phyloP scores from a whole-genome alignment of 2,113 vertebrate genomes.

The Ceyx melanurus region DNA sequence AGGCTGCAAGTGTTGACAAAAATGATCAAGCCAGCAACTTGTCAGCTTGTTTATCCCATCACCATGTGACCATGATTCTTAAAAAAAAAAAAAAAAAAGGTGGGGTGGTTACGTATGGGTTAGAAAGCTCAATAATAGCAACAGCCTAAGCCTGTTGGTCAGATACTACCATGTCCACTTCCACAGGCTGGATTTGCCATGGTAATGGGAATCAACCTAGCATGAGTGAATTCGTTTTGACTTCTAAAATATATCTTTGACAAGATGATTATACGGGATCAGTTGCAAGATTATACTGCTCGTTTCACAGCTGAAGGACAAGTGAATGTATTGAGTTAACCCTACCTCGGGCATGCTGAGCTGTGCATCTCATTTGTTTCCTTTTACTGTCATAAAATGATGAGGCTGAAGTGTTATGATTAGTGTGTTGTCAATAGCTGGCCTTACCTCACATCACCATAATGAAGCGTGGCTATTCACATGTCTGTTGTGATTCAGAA shows the following conservation, averaged over 20 bases:
- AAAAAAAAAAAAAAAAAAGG: too few relatives aligned
- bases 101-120: too few relatives aligned
- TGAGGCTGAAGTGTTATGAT: neutral
- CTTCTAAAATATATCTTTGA: slow-evolving; percentile 50
- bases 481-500: neutral
- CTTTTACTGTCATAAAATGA: neutral
- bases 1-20: neutral
- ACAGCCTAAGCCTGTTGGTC: slow-evolving; percentile 3
- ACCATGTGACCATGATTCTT: neutral
- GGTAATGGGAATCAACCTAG: slow-evolving; percentile 39
- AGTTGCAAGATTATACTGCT: slow-evolving; percentile 36
- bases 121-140: neutral
- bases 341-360: neutral
- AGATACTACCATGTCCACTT: slow-evolving; percentile 1
- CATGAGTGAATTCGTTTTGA: slow-evolving; percentile 45
- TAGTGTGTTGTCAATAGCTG: neutral
- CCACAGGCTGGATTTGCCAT: neutral
- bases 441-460: neutral
- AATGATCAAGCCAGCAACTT: neutral
- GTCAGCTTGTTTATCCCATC: neutral
- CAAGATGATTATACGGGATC: slow-evolving; percentile 43
- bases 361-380: neutral
- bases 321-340: slow-evolving; percentile 8
- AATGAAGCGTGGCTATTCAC: neutral
- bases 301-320: slow-evolving; percentile 46